Evolutionary conservation across 2,113 vertebrate species (phyloP), one percentile per base, ranked within the genome.

Genomic region (Nothoprocta perdicaria): DNA sequence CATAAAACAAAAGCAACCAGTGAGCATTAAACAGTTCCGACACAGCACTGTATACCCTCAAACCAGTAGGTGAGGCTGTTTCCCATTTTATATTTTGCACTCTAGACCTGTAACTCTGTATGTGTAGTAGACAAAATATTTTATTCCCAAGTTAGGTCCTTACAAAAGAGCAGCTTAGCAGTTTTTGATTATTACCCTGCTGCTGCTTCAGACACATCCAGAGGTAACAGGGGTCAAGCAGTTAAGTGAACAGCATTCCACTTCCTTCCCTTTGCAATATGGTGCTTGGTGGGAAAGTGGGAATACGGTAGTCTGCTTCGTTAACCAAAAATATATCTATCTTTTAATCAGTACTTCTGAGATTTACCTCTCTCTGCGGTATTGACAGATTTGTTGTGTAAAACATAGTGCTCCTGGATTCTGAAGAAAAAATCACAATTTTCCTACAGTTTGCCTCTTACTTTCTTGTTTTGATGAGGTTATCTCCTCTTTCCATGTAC

Each of bases 11-110:
- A 15, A 35, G 26, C 27, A 17, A 46, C 23, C 10, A 33, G 6
- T 24, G 52, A 68, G 21, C 31, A 57, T 23, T 57, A 38, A 23
- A 24, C 55, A 33, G 2, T 14, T 29, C 10, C 41, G 65, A 23
- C 31, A 76, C 40, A 35, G 76, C 67, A 29, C 5, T 48, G 13
- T 82, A 7, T 87, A 68, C 84, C 40, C 75, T 85, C 41, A 65
- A 67, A 69, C 91, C 94, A 88, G 71, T 75, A 94, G 94, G 67
- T 95, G 95, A 92, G 85, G 92, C 85, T 95, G 75, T 95, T 95
- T 89, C 76, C 69, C 71, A 24, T 45, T 76, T 31, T 29, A 80
- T 82, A 2, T 29, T 82, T 68, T 62, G 52, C 35, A 24, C 45
- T 57, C 19, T 68, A 33, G 89, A 69, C 23, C 8, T 79, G 45